Conservation (phyloP, 1,140 invertebrate genomes). For the Ceratosolen fusciceps region DNA sequence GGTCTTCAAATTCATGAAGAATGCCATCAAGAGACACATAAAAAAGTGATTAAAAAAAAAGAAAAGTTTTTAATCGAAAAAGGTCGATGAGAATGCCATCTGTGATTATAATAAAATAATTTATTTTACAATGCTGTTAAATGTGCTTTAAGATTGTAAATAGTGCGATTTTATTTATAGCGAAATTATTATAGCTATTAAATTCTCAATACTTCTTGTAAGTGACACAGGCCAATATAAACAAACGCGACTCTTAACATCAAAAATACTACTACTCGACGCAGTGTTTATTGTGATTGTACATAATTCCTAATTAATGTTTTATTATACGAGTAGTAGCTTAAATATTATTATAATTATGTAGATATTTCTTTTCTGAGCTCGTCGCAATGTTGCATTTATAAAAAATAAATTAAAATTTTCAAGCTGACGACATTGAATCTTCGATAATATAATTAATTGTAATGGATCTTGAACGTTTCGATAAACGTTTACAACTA, state of each 20-base stretch:
- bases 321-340: too few relatives aligned
- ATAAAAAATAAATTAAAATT: too few relatives aligned
- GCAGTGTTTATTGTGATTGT: neutral
- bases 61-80: neutral
- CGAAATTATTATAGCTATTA: neutral
- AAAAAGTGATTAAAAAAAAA: conserved; percentile 4
- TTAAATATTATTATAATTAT: too few relatives aligned
- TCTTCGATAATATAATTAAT: too few relatives aligned
- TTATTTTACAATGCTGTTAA: neutral
- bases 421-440: too few relatives aligned
- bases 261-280: too few relatives aligned
- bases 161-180: neutral
- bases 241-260: neutral
- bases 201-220: neutral
- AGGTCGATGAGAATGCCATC: neutral
- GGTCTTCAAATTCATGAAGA: conserved; percentile 20
- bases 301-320: neutral
- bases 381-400: too few relatives aligned
- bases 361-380: too few relatives aligned
- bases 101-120: neutral
- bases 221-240: neutral
- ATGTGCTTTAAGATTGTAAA: neutral
- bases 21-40: conserved; percentile 20
- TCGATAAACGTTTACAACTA: too few relatives aligned
- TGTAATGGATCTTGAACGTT: too few relatives aligned